Base-by-base conservation (phyloP, 2,797 vertebrate genomes). In the Scomberomorus guttatus region DNA sequence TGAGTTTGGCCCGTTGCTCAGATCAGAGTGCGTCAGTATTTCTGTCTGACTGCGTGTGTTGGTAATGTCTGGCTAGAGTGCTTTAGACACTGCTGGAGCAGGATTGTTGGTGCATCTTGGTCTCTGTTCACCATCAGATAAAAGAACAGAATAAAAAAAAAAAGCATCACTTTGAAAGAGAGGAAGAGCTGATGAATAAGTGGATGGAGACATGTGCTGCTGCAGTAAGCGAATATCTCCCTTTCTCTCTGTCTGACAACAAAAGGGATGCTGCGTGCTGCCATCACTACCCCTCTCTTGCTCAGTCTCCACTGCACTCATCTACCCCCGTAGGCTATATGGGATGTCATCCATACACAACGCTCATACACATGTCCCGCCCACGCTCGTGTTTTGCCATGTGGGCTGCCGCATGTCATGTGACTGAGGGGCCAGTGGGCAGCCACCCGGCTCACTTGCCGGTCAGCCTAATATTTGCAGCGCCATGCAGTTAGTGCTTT, bases 361-460 rank as follows among this genome's bases (percentile, higher is more conserved):
- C 62, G 32, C 63, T 73, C 70, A 65, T 62, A 14, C 69, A n/a
- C 60, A 65, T 5, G 37, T 72, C 60, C 84, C 42, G 29, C 83
- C 82, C 65, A 71, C 34, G 2, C 86, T 88, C 81, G 39, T 90
- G 86, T 64, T 84, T 50, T 20, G 77, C 80, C 87, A 86, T 64
- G 84, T 90, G 88, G 84, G 63, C 62, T 1, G 46, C 58, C 25
- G 63, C 13, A 9, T n/a, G 62, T 89, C 85, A 89, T 58, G 63
- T 90, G 86, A 89, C 69, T 0, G 3, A 20, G 12, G 12, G 72
- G 75, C 71, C 79, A 79, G 79, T 70, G 80, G 87, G 82, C 79
- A 72, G 76, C 67, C 37, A 25, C 29, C n/a, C 14, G 20, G 18
- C 67, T 66, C 57, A 4, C n/a, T 80, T 75, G 73, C 57, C 4